Base-by-base conservation (phyloP, 2,113 vertebrate species). In the Phainopepla nitens region DNA sequence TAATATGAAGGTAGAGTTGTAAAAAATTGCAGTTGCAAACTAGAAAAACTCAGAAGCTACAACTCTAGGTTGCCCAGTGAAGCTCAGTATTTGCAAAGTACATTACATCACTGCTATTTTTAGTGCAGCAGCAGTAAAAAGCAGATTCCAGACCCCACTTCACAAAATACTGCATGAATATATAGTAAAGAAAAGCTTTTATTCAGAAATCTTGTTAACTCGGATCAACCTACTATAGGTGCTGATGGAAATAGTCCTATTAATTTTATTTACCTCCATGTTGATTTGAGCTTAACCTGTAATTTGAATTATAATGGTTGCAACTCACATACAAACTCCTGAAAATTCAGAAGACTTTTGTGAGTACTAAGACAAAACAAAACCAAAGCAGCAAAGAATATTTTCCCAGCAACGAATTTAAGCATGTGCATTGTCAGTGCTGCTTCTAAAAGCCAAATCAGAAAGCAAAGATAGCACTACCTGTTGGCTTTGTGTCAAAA, bases 31-130 rank as follows among this genome's bases (percentile, higher is more conserved):
- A 92, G 20, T 53, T 51, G 45, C 10, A 50, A 64, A 61, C 50
- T 13, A 77, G 21, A 39, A 87, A 78, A 85, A 60, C 15, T 76
- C 70, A 87, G 66, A 82, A 91, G 23, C 8, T 86, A 47, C 29
- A 90, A 42, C 29, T 44, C 17, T 23, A 72, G 10, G 54, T 91
- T 96, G n/a, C 42, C 54, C 33, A 80, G 16, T 50, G 81, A 93
- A 91, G 39, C 45, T 72, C 73, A 58, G 36, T 87, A 45, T 87
- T 96, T 90, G 13, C 61, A 62, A 94, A 87, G 58, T 69, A 73
- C 27, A 45, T 91, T 72, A 54, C 78, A 47, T 85, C 71, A 87
- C 29, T 44, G 31, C 13, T 95, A 90, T 91, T 93, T 96, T 95
- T 90, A 94, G 54, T 33, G 58, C 62, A 90, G 54, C 45, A 93